These are phyloP conservation scores for Maniola hyperantus DNA, from an alignment of 2,888 invertebrate genomes.

Conservation along the genomic window DNA sequence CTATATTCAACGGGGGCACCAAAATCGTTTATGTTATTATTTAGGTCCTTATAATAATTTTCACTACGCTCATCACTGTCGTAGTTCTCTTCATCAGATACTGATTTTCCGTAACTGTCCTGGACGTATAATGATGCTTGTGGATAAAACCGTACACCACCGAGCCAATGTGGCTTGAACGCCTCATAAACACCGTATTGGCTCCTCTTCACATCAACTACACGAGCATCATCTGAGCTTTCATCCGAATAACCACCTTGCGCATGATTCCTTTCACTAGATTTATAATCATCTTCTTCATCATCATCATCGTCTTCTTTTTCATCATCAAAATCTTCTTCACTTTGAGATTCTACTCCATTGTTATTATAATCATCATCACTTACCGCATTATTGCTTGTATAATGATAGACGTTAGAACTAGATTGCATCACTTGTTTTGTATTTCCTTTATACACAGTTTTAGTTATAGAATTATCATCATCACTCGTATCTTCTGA, in stretches of 20 bases:
- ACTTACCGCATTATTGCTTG: conserved; percentile 43
- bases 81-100: conserved; percentile 30
- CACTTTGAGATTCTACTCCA: conserved; percentile 36
- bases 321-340: conserved; percentile 43
- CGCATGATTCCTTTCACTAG: conserved; percentile 7
- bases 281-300: conserved; percentile 35
- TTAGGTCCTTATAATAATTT: conserved; percentile 58
- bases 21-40: conserved; percentile 46
- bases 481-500: conserved; percentile 46
- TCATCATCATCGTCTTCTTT: conserved; percentile 34
- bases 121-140: conserved; percentile 52
- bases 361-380: conserved; percentile 37
- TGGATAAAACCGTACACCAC: conserved; percentile 52
- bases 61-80: conserved; percentile 39
- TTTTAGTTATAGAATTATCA: conserved; percentile 40
- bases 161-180: conserved; percentile 53
- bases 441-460: conserved; percentile 44
- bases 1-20: conserved; percentile 61
- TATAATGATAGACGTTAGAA: conserved; percentile 57
- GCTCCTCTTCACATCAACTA: conserved; percentile 44
- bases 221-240: conserved; percentile 34
- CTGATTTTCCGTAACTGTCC: conserved; percentile 43
- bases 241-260: conserved; percentile 28
- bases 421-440: conserved; percentile 57
- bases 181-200: conserved; percentile 52